Evolutionary conservation across 1,140 invertebrate species (phyloP).

Genomic region (Lepidurus packardi): DNA sequence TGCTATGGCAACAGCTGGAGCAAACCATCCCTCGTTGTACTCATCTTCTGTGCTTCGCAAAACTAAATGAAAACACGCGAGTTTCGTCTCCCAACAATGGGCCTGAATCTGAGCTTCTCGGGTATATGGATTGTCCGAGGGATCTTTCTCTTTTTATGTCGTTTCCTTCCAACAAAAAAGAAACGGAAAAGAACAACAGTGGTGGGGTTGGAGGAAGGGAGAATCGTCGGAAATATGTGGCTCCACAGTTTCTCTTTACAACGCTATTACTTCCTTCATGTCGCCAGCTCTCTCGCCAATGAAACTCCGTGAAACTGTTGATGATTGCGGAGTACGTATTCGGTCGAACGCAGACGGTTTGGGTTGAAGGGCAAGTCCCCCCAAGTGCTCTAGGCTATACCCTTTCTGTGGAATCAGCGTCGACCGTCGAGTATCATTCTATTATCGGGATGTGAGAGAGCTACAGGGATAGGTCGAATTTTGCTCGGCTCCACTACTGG

Average conservation of each 20-base stretch:
- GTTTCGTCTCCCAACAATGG: neutral
- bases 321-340: neutral
- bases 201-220: neutral
- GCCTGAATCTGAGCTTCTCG: neutral
- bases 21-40: neutral
- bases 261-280: slow-evolving; percentile 19
- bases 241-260: neutral
- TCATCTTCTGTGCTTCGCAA: neutral
- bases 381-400: neutral
- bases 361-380: neutral
- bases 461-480: neutral
- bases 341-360: neutral
- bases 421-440: neutral
- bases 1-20: slow-evolving; percentile 1
- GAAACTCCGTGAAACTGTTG: neutral
- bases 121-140: neutral
- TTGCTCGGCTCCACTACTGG: neutral
- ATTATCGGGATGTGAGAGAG: neutral
- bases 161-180: neutral
- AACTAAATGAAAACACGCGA: neutral
- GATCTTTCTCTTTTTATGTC: neutral
- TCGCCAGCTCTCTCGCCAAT: slow-evolving; percentile 8
- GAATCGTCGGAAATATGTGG: neutral
- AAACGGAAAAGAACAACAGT: neutral
- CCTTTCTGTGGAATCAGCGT: slow-evolving; percentile 5